Evolutionary conservation across 2,888 invertebrate species (phyloP), one percentile per base, ranked within the genome.

Genomic region (Danaus chrysippus): DNA sequence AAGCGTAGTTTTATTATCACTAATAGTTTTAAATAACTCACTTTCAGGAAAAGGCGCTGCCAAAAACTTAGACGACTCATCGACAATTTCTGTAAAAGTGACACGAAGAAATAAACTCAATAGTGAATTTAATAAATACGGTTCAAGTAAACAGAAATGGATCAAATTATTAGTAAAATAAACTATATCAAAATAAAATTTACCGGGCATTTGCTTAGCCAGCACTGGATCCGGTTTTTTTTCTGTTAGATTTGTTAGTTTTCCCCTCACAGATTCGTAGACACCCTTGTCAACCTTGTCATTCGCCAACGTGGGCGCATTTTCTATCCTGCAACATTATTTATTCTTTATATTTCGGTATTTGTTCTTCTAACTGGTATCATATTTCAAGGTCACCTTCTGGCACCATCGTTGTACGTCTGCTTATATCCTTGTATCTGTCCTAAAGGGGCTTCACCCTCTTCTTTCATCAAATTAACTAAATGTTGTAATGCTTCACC

Each of bases 381-480:
- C 15, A 11, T 42, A 59, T 23, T 15, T 10, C 13, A 57, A 43
- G 10, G 10, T 41, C 41, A 84, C 86, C 86, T 80, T 62, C 74
- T 71, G 6, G 85, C 86, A 0, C 75, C 86, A 54, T 83, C 82
- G 1, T 44, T 56, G 63, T 81, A 81, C 15, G 74, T 76, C 66
- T 85, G 85, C 10, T 75, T 70, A 64, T 85, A 83, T 11, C 85
- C 86, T 71, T 85, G 85, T 42, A 85, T 65, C 9, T 71, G 65
- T 0, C 69, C 85, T 9, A 87, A 72, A 1, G 75, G 72, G 2
- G 67, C 61, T 0, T 79, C 75, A 0, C 82, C 85, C 63, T 83
- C 73, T 10, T 78, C 75, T 56, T 79, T 81, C 86, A 87, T 86
- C 41, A 75, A 58, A 42, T 65, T 67, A 0, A 82, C 72, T 43